Base-by-base conservation (phyloP, 1,140 invertebrate genomes). In the Caerostris extrusa region DNA sequence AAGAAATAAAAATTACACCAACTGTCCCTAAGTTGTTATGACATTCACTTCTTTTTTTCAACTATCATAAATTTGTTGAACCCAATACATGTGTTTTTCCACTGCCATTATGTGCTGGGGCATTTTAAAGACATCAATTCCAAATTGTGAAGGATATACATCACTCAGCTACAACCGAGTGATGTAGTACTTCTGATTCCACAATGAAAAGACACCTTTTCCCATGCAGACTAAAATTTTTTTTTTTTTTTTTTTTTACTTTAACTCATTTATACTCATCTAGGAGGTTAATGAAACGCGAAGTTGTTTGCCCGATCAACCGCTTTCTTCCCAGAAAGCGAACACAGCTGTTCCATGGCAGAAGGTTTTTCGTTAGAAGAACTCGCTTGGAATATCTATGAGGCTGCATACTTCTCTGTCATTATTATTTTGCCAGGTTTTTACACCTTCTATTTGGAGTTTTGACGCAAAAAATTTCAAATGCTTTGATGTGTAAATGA, bases 361-460 rank as follows among this genome's bases (percentile, higher is more conserved):
- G 71, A 77, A 19, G 71, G 71, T 77, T 50, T 34, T 77, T 53
- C 34, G 10, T 12, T 50, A 50, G 34, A 53, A 53, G 71, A 34
- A 77, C 71, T 34, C 71, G 50, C 53, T 77, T 77, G 12, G 71
- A 77, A 77, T 77, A 77, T 77, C 19, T 77, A 53, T 53, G 71
- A 77, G 34, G 50, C 10, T 12, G 50, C 71, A 4, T 34, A 19
- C n/a, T 34, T 10, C 12, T 50, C 19, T 34, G 8, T 77, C 19
- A 53, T 69, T 69, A 69, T 77, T 77, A 77, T 53, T 77, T 77
- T 77, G 12, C 61, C 12, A 64, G 61, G 17, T 14, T 17, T 10
- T 14, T 14, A 19, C 34, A 4, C 5, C 12, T 34, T 12, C 3
- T 4, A 77, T 12, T 50, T 12, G 8, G 50, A 53, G 7, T 77